phyloP scores from a whole-genome alignment of 2,113 vertebrate species.

The Microtus pennsylvanicus region DNA sequence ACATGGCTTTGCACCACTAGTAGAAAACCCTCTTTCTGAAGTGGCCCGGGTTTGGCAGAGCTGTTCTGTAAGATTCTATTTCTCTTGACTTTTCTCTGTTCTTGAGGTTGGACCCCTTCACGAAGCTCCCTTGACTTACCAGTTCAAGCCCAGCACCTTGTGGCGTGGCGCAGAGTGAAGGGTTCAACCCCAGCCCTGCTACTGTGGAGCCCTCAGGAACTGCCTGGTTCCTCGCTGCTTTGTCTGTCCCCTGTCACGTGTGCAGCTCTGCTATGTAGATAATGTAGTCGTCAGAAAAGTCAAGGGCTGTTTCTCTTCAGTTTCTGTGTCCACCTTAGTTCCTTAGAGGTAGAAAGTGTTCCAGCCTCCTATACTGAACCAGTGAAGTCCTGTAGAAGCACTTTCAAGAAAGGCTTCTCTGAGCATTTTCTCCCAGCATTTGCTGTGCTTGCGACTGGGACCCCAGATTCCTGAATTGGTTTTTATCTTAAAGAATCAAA shows the following conservation, averaged over 20 bases:
- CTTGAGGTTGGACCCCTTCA: neutral
- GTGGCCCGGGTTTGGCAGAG: neutral
- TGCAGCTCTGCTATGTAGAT: neutral
- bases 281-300: neutral
- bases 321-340: neutral
- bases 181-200: neutral
- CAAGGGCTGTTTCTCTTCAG: neutral
- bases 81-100: neutral
- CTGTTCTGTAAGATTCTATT: neutral
- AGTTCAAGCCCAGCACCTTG: neutral
- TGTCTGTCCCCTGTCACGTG: neutral
- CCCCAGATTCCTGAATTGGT: neutral
- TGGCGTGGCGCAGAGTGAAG: neutral
- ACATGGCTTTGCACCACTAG: neutral
- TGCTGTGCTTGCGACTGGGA: neutral
- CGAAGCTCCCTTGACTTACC: neutral
- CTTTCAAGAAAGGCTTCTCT: neutral
- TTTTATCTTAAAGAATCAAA: conserved; percentile 42
- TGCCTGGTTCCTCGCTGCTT: too few relatives aligned
- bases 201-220: neutral
- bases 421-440: neutral
- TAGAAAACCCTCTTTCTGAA: neutral
- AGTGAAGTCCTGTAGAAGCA: neutral
- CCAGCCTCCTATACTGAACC: neutral
- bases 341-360: neutral